Evolutionary conservation across 2,113 vertebrate species (phyloP), one percentile per base, ranked within the genome.

Genomic region (Muntiacus reevesi): DNA sequence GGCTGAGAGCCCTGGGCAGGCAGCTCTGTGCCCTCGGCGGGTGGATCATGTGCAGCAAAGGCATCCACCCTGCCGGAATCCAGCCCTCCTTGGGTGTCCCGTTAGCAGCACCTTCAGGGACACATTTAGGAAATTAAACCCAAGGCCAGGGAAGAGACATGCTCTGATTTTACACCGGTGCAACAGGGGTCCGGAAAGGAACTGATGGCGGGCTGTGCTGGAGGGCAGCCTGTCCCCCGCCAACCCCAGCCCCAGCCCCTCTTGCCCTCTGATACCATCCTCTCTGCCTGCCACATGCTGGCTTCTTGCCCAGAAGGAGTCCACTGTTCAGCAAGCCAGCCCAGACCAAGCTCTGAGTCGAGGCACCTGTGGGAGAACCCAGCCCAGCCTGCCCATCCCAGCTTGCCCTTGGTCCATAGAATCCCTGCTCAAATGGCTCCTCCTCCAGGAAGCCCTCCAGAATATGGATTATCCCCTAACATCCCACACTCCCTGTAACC

Each of bases 221-320:
- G 82, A 45, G 19, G 74, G 13, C 52, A 28, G 84, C 60, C 95
- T 60, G 36, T 43, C 13, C 50, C 14, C 17, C 7, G 21, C 1
- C 2, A 45, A 0, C 1, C 2, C 84, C 1, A 0, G 2, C n/a
- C 62, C 62, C 23, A 52, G n/a, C 52, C 78, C 55, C 14, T 76
- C 62, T 36, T 45, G 62, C 62, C 83, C 43, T 88, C 43, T 40
- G 62, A 74, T 76, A 17, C 25, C 36, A 17, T 54, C 59, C 59
- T 36, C 81, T 64, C 0, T 11, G 30, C 92, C 57, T 52, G 27
- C 59, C 23, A 7, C 85, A 28, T 15, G 54, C 79, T 87, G 57
- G 17, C 40, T 30, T 81, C 87, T 43, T 36, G 79, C 60, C 12
- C 27, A 25, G 82, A 87, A 62, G 50, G 6, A 17, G 47, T 7